Evolutionary conservation across 2,888 invertebrate species (phyloP), one percentile per base, ranked within the genome.

Genomic region (Thereva unica): DNA sequence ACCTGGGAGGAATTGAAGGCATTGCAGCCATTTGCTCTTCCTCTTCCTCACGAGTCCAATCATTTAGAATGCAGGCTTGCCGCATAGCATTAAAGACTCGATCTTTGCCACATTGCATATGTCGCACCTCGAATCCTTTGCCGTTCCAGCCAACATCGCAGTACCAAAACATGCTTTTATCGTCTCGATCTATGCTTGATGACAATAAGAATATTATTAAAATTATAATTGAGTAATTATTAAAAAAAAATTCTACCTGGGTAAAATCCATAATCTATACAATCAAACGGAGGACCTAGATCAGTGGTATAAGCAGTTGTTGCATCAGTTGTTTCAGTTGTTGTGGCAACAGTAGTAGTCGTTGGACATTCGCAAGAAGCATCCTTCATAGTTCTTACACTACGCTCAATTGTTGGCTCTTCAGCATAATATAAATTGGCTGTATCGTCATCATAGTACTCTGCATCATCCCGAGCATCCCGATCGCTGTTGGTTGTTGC

Each of bases 131-230:
- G 12, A 49, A 73, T 3, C 71, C 72, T n/a, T 10, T 10, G 5
- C 73, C 74, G 6, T 69, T 69, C 0, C n/a, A 0, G 2, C 68
- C 66, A 0, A 71, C 68, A 65, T 74, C 74, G 42, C 74, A 74
- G 44, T 66, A 70, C 73, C 72, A 74, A 67, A 72, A 74, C 34
- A 69, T 53, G 5, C 71, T 41, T 5, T 56, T 49, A 49, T 72
- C 73, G 2, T 9, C 2, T 0, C 9, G 23, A 64, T 53, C 64
- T 64, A 50, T n/a, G 40, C 47, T 44, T 38, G 38, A 7, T 34
- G 6, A 53, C 7, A 54, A 50, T 50, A n/a, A 37, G 5, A 9
- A 41, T 10, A 6, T 8, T 49, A 45, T 10, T 64, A 4, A 37
- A 50, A 12, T n/a, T 4, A 12, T 57, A 38, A 3, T 37, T 49